Evolutionary conservation across 2,113 vertebrate genomes (phyloP), one percentile per base, ranked within the genome.

Genomic region (Cervus canadensis): DNA sequence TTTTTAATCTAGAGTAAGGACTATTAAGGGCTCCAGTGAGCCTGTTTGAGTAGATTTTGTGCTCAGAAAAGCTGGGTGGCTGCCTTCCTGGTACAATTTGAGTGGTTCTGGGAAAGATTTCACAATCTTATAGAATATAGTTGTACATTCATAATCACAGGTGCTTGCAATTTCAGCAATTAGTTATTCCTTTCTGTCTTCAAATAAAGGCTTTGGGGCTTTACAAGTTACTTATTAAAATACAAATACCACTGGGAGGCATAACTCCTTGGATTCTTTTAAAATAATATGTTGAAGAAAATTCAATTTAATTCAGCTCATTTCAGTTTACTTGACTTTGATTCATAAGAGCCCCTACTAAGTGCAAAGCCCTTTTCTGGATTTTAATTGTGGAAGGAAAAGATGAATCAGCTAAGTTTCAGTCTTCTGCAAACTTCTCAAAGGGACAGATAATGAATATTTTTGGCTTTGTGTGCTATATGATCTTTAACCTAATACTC

Each of bases 201-300:
- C 82, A 93, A 76, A 97, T 97, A 87, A 96, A 97, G 43, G 76
- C 76, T 96, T 89, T 82, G 94, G 94, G 76, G 48, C 50, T 96
- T 97, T 96, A 85, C 87, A 89, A 84, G 50, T 97, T 95, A 90
- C 94, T 97, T 96, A 96, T 97, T 97, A 97, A 98, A 96, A 97
- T 87, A 81, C 43, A 96, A 81, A 97, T 92, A 79, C 67, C 94
- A 85, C 40, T 59, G 64, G 91, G 97, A 97, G 36, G 25, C 36
- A 57, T 45, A 89, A 82, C 59, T 86, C 76, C 40, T 89, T 94
- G 82, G 76, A 96, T 86, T 92, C 74, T 82, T 97, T 95, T 95
- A 71, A 82, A 93, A 78, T 97, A 71, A 87, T 50, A 71, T 12
- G 87, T 36, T 90, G 57, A 82, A 93, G 81, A 89, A 74, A 62